Evolutionary conservation across 2,888 invertebrate genomes (phyloP).

Genomic region (Alsophila aescularia): DNA sequence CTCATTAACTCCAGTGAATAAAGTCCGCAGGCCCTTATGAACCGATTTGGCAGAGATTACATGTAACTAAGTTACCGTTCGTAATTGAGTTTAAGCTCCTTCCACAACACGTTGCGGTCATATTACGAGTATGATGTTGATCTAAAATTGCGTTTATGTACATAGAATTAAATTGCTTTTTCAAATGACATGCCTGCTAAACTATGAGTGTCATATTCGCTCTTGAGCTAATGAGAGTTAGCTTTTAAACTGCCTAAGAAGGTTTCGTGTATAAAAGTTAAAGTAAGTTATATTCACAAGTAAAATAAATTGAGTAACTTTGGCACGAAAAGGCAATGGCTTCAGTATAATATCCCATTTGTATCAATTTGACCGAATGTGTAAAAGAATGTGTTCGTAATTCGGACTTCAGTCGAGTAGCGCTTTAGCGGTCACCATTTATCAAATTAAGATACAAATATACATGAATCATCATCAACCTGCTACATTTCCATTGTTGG

Average conservation of each 20-base stretch:
- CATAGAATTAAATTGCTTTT: no score
- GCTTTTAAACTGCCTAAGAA: no score
- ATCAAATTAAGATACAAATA: no score
- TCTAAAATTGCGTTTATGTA: constrained; percentile 6
- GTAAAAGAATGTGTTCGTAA: constrained; percentile 34
- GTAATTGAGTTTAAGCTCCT: constrained; percentile 33
- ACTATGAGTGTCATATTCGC: no score
- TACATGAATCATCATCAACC: no score
- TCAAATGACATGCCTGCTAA: no score
- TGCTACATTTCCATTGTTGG: no score
- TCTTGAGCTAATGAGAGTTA: no score
- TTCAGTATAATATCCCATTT: constrained; percentile 36
- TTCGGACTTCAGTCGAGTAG: background rate
- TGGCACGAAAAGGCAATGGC: background rate
- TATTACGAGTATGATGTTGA: constrained; percentile 28
- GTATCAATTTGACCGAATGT: constrained; percentile 52
- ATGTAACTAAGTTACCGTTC: constrained; percentile 20
- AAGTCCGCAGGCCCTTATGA: constrained; percentile 22
- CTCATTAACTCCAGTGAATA: constrained; percentile 21
- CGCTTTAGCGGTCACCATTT: background rate
- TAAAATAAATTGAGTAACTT: background rate
- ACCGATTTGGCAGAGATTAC: constrained; percentile 30
- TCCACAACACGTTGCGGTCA: constrained; percentile 27
- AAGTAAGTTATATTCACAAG: background rate
- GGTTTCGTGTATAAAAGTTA: no score